Conservation (phyloP, 2,797 vertebrate species). For the Jordanella pulchra region DNA sequence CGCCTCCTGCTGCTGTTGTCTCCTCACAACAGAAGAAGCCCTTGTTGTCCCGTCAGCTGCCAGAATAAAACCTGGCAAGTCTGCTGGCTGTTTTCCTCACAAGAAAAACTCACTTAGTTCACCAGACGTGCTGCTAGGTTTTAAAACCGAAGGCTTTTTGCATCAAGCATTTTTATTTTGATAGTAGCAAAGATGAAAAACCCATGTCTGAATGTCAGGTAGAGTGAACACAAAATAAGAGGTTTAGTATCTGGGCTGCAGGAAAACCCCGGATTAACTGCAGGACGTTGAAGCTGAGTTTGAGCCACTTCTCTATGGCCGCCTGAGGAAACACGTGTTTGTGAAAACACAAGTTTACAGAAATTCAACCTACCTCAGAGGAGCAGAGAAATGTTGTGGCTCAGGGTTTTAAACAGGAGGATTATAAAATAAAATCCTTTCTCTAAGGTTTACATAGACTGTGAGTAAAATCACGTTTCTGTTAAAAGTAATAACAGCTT, state of each 20-base stretch:
- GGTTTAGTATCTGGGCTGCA: too few relatives aligned
- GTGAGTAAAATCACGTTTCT: not conserved
- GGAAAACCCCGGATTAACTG: too few relatives aligned
- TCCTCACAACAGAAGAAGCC: constrained; percentile 46
- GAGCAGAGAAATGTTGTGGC: not conserved
- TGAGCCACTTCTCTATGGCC: too few relatives aligned
- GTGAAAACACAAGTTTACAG: not conserved
- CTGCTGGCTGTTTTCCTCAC: constrained; percentile 23
- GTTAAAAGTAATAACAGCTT: too few relatives aligned
- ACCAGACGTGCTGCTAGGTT: not conserved
- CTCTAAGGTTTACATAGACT: not conserved
- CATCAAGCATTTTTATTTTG: not conserved
- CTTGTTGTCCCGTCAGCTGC: constrained; percentile 50
- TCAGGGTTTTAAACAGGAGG: not conserved
- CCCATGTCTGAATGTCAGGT: not conserved
- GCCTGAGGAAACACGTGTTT: not conserved
- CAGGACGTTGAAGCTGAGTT: too few relatives aligned
- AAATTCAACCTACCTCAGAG: not conserved
- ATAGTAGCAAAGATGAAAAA: not conserved
- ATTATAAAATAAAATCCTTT: not conserved
- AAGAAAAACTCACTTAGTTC: constrained; percentile 44
- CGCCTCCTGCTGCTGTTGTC: constrained; percentile 27
- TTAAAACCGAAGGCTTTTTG: not conserved
- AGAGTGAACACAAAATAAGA: too few relatives aligned
- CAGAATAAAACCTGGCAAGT: constrained; percentile 40